phyloP scores from a whole-genome alignment of 2,797 vertebrate genomes.

The Linurgus olivaceus region DNA sequence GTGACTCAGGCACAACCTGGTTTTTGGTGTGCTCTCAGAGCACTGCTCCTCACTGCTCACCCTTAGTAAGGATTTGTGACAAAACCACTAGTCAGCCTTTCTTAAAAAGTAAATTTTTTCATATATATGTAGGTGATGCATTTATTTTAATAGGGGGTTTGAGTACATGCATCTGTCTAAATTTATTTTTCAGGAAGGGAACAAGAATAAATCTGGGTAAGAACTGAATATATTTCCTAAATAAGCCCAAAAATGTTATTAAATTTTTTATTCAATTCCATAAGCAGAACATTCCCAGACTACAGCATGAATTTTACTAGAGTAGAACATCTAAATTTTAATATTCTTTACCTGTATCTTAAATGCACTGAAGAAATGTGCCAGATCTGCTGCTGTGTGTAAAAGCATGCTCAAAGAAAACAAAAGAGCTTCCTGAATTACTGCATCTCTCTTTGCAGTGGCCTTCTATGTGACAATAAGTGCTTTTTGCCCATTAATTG shows the following conservation, averaged over 20 bases:
- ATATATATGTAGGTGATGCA: not conserved
- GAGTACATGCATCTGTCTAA: not conserved
- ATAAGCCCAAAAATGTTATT: slow-evolving; percentile 17
- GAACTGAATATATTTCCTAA: not conserved
- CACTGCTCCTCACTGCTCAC: not conserved
- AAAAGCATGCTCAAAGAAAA: not conserved
- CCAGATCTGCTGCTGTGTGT: not conserved
- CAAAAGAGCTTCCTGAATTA: not conserved
- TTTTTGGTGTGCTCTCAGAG: not conserved
- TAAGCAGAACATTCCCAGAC: not conserved
- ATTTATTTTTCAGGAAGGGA: slow-evolving; percentile 4
- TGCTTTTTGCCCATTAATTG: not conserved
- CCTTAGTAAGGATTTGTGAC: not conserved
- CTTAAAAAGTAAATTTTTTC: not conserved
- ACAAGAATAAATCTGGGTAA: not conserved
- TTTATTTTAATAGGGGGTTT: not conserved
- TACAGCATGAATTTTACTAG: not conserved
- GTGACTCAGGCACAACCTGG: not conserved
- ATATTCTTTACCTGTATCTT: not conserved
- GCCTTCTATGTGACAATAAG: not conserved
- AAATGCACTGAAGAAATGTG: not conserved
- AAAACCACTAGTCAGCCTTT: not conserved
- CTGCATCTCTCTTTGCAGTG: not conserved
- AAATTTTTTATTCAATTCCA: slow-evolving; percentile 19
- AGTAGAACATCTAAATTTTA: not conserved